phyloP scores from a whole-genome alignment of 1,140 invertebrate genomes.

The Hydropsyche tenuis region DNA sequence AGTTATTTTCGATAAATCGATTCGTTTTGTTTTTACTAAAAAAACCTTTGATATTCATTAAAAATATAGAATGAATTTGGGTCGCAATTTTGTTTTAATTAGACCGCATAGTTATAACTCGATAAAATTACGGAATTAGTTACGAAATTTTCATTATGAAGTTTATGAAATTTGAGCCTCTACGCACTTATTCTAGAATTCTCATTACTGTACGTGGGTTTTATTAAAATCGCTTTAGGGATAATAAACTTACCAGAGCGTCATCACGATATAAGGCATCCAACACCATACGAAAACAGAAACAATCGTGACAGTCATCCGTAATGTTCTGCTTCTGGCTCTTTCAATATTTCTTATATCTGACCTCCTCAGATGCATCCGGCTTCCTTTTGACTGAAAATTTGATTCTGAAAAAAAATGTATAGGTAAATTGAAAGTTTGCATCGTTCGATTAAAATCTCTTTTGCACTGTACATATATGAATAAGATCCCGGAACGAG shows the following conservation, averaged over 20 bases:
- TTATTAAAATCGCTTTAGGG: no score
- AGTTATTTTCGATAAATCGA: no score
- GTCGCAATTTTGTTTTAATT: no score
- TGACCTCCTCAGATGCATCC: constrained; percentile 66
- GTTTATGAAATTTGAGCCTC: background rate
- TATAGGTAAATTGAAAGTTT: background rate
- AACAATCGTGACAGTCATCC: constrained; percentile 84
- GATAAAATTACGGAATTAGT: background rate
- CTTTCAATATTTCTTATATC: constrained; percentile 75
- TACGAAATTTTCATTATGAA: background rate
- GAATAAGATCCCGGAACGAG: no score
- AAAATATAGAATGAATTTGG: no score
- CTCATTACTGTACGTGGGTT: no score
- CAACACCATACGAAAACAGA: constrained; percentile 80
- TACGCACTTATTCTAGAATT: no score
- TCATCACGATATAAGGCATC: constrained; percentile 80
- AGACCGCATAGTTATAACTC: no score
- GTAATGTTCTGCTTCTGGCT: constrained; percentile 73
- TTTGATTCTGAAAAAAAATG: constrained; percentile 39
- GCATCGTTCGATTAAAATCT: background rate
- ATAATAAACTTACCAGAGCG: constrained; percentile 67
- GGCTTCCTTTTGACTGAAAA: constrained; percentile 49
- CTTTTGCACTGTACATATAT: no score
- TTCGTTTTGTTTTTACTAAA: no score
- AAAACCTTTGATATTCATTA: no score